Percentiles rank a stretch among this genome's conserved stretches.
Evolutionary conservation across 2,113 vertebrate genomes (phyloP).

Genomic region (Nansenia antarctica): DNA sequence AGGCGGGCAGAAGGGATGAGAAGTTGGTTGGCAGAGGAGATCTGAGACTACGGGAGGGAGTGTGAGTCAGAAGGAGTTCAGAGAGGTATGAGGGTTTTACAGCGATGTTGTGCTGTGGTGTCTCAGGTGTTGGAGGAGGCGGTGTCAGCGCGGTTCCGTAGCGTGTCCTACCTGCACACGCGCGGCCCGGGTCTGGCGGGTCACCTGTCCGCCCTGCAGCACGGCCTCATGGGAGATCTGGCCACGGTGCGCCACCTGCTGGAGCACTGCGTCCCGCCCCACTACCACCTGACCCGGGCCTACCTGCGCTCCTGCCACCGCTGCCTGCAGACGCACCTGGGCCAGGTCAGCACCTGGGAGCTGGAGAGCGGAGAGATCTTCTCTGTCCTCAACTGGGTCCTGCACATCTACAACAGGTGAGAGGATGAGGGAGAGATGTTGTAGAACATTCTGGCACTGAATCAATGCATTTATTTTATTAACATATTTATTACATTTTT

Average conservation of each 20-base stretch:
- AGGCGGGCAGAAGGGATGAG: not conserved
- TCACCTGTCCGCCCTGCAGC: constrained; percentile 85
- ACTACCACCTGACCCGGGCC: constrained; percentile 82
- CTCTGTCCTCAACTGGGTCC: constrained; percentile 87
- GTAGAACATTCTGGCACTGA: too few species aligned
- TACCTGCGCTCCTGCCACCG: constrained; percentile 84
- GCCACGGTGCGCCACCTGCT: constrained; percentile 83
- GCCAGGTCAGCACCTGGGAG: constrained; percentile 82
- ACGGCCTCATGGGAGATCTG: constrained; percentile 82
- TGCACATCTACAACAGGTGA: constrained; percentile 89
- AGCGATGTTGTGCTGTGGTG: not conserved
- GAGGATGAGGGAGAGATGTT: too few species aligned
- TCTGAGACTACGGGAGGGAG: not conserved
- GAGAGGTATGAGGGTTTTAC: too few species aligned
- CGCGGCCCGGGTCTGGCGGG: constrained; percentile 79
- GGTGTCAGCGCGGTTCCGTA: constrained; percentile 68
- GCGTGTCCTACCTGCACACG: constrained; percentile 72
- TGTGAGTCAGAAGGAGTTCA: too few species aligned
- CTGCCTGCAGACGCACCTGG: constrained; percentile 79
- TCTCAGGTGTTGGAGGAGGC: constrained; percentile 77
- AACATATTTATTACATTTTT: too few species aligned
- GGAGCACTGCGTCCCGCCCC: constrained; percentile 88
- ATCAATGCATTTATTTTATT: too few species aligned
- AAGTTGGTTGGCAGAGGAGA: not conserved
- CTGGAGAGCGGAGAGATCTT: constrained; percentile 91